Evolutionary conservation across 1,140 invertebrate species (phyloP).

Genomic region (Polypedilum vanderplanki): DNA sequence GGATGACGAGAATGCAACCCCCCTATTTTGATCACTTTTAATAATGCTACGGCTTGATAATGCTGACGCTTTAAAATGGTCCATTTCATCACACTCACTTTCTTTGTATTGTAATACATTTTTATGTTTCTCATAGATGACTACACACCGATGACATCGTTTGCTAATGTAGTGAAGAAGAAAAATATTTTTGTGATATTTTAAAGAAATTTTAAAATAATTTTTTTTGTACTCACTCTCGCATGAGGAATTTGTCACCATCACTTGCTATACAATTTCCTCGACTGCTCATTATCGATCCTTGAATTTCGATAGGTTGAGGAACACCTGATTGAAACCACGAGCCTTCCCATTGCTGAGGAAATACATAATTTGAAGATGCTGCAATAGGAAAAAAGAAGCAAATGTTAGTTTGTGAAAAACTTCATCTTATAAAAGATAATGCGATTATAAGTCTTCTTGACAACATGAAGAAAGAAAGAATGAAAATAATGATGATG

Average conservation of each 20-base stretch:
- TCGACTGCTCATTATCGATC: conserved; percentile 67
- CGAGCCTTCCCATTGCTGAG: conserved; percentile 67
- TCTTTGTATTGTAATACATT: conserved; percentile 94
- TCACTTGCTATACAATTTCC: conserved; percentile 70
- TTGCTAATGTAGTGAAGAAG: conserved; percentile 34
- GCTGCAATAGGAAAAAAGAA: conserved; percentile 39
- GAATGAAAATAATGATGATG: background rate
- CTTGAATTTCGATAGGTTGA: conserved; percentile 69
- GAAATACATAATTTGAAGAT: conserved; percentile 64
- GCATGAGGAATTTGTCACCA: conserved; percentile 75
- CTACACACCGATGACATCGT: conserved; percentile 77
- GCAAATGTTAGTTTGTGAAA: background rate
- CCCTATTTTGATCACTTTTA: conserved; percentile 40
- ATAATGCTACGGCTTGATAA: conserved; percentile 45
- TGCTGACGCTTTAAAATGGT: conserved; percentile 46
- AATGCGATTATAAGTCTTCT: background rate
- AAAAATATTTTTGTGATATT: background rate
- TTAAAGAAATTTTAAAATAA: conserved; percentile 3
- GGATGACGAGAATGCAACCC: conserved; percentile 37
- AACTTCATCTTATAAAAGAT: too few relatives aligned
- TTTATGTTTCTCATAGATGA: conserved; percentile 85
- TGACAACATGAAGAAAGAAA: background rate
- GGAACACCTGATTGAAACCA: conserved; percentile 81
- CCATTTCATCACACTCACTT: conserved; percentile 68
- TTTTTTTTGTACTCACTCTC: conserved; percentile 59